These are phyloP conservation scores for Heliconius aoede DNA, from an alignment of 2,888 invertebrate genomes.

Conservation along the genomic window DNA sequence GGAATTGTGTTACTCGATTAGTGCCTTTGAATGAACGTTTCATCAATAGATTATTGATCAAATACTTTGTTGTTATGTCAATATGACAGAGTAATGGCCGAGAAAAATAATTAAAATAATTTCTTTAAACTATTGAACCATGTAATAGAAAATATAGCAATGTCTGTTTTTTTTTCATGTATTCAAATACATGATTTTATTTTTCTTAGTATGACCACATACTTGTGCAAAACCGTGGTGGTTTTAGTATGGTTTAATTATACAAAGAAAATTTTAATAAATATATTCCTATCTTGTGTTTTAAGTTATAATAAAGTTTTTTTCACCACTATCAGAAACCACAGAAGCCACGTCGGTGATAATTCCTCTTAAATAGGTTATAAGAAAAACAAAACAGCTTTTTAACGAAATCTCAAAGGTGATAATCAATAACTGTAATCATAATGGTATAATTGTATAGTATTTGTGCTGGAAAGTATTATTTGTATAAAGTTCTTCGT, in stretches of 20 bases:
- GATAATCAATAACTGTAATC: slow-evolving; percentile 13
- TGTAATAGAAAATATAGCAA: neutral
- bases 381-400: neutral
- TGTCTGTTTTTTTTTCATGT: neutral
- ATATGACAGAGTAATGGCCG: no score
- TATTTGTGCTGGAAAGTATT: slow-evolving; percentile 57
- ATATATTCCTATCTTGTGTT: slow-evolving; percentile 8
- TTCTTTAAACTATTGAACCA: no score
- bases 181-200: no score
- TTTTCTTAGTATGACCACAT: no score
- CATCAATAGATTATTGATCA: no score
- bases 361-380: neutral
- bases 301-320: neutral
- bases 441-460: slow-evolving; percentile 21
- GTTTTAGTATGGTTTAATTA: neutral
- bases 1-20: slow-evolving; percentile 41
- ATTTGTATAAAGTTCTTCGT: slow-evolving; percentile 55
- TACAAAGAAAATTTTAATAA: neutral
- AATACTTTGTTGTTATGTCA: no score
- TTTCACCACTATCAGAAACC: neutral
- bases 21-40: slow-evolving; percentile 29
- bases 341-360: neutral
- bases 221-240: no score
- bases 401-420: slow-evolving; percentile 21
- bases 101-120: no score